Evolutionary conservation across 2,113 vertebrate genomes (phyloP).

Genomic region (Marmota monax): DNA sequence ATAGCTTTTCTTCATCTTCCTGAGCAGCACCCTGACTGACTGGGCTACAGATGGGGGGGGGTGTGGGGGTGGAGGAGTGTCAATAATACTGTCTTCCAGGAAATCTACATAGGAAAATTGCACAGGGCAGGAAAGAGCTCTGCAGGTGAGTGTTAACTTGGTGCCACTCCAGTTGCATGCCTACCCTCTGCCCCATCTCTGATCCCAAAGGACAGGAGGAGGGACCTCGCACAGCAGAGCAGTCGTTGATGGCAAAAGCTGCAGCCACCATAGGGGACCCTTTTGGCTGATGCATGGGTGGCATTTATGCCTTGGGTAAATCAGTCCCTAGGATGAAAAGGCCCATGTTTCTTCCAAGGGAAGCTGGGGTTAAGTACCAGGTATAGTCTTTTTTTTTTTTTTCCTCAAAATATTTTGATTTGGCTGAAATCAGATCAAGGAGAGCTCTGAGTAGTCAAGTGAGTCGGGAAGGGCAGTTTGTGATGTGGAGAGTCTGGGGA

Average conservation of each 20-base stretch:
- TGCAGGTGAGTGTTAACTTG: not conserved
- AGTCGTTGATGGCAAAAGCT: not conserved
- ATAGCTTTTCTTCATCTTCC: not conserved
- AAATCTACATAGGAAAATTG: not conserved
- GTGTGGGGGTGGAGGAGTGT: not conserved
- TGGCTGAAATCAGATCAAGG: constrained; percentile 33
- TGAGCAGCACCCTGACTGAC: not conserved
- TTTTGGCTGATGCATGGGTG: not conserved
- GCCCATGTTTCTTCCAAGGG: not conserved
- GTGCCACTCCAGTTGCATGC: not conserved
- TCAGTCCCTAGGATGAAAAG: not conserved
- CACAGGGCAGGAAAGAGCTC: not conserved
- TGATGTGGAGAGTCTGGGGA: not conserved
- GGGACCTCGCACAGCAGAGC: not conserved
- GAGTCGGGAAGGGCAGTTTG: not conserved
- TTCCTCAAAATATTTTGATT: constrained; percentile 45
- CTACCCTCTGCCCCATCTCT: not conserved
- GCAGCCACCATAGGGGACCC: not conserved
- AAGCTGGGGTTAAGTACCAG: not conserved
- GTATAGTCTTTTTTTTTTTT: not conserved
- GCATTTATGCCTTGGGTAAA: not conserved
- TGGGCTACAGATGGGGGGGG: not conserved
- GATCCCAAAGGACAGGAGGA: not conserved
- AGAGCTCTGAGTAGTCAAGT: not conserved
- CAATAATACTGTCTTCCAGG: not conserved